Conservation (phyloP, 1,140 invertebrate species). For the Lineus longissimus region DNA sequence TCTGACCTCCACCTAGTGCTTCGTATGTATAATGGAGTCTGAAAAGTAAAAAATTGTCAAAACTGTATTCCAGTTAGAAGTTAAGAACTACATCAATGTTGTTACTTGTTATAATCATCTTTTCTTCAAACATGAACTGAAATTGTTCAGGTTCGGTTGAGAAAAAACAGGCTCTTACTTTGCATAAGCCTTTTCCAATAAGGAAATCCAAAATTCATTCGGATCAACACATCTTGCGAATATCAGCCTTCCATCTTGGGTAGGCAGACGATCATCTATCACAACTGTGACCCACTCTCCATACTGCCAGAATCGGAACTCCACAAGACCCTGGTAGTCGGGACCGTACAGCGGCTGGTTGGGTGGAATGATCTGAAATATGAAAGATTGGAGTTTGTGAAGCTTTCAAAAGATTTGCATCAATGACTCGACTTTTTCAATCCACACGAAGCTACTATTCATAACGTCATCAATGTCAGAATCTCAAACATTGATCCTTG, state of each 20-base stretch:
- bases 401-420: no score
- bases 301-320: constrained; percentile 57
- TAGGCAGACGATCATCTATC: constrained; percentile 56
- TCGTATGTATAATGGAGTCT: constrained; percentile 46
- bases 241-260: constrained; percentile 47
- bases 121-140: neutral
- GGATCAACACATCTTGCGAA: constrained; percentile 50
- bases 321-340: constrained; percentile 52
- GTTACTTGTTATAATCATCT: no score
- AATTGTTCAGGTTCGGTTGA: no score
- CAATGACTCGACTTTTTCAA: no score
- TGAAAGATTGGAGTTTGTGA: constrained; percentile 7
- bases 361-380: constrained; percentile 36
- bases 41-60: neutral
- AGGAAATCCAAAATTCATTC: constrained; percentile 57
- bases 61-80: no score
- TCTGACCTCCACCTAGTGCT: constrained; percentile 41
- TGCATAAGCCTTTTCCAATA: constrained; percentile 59
- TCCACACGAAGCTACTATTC: no score
- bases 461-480: no score
- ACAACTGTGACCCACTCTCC: constrained; percentile 55
- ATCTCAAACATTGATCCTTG: no score
- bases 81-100: constrained; percentile 3
- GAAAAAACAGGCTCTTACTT: constrained; percentile 48
- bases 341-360: constrained; percentile 37